These are phyloP conservation scores for Temnothorax ravouxi DNA, from an alignment of 2,888 invertebrate species.

Conservation along the genomic window DNA sequence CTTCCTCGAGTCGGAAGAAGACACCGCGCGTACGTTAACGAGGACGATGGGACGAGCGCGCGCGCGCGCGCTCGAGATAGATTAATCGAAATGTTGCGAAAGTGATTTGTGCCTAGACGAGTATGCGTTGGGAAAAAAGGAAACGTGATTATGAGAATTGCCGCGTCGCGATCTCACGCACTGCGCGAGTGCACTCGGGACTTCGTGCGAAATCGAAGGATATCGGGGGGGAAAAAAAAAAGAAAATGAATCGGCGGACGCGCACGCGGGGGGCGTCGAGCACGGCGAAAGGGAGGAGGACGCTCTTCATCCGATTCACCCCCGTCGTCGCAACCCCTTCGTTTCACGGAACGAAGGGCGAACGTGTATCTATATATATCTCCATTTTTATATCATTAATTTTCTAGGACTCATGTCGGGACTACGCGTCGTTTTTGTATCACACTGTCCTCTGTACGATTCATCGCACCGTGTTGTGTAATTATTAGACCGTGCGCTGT, in stretches of 20 bases:
- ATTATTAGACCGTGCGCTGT: slow-evolving; percentile 60
- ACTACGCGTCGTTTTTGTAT: slow-evolving; percentile 69
- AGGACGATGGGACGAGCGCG: slow-evolving; percentile 21
- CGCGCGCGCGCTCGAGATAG: slow-evolving; percentile 39
- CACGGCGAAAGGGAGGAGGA: background rate
- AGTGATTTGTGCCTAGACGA: slow-evolving; percentile 75
- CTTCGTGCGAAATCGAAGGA: slow-evolving; percentile 67
- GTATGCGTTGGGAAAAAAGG: slow-evolving; percentile 45
- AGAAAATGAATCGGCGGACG: slow-evolving; percentile 51
- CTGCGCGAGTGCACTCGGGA: slow-evolving; percentile 39
- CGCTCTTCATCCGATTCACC: background rate
- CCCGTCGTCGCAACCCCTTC: slow-evolving; percentile 27
- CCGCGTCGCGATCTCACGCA: slow-evolving; percentile 57
- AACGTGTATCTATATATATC: slow-evolving; percentile 68
- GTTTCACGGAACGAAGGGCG: slow-evolving; percentile 19
- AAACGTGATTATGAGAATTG: slow-evolving; percentile 24
- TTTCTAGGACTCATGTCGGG: slow-evolving; percentile 65
- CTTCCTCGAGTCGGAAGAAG: slow-evolving; percentile 12
- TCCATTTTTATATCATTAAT: slow-evolving; percentile 74
- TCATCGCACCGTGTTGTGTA: slow-evolving; percentile 68
- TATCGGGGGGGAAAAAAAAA: slow-evolving; percentile 28
- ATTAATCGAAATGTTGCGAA: slow-evolving; percentile 66
- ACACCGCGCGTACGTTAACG: slow-evolving; percentile 15
- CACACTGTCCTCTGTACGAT: slow-evolving; percentile 69
- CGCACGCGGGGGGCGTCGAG: slow-evolving; percentile 4